These are phyloP conservation scores for Mythimna pallens DNA, from an alignment of 2,888 invertebrate genomes.

Conservation along the genomic window DNA sequence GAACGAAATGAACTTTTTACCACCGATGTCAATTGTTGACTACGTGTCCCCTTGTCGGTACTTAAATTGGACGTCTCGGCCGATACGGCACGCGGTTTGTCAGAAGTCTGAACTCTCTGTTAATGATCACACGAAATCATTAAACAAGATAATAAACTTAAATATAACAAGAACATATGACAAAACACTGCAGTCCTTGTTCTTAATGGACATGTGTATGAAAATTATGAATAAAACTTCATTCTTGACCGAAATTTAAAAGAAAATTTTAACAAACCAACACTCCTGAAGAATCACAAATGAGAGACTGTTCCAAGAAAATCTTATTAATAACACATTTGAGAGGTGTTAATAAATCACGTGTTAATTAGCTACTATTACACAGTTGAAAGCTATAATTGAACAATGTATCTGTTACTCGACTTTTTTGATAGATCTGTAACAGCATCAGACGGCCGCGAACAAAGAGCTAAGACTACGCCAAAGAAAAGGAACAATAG, in stretches of 20 bases:
- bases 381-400: constrained; percentile 73
- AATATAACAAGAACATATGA: constrained; percentile 41
- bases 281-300: constrained; percentile 35
- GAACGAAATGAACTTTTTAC: constrained; percentile 75
- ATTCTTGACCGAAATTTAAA: constrained; percentile 33
- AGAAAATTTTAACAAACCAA: constrained; percentile 44
- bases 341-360: constrained; percentile 60
- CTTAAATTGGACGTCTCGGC: constrained; percentile 79
- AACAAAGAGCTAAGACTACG: constrained; percentile 75
- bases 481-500: constrained; percentile 86
- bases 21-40: constrained; percentile 70
- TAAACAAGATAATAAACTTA: constrained; percentile 62
- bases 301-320: constrained; percentile 41
- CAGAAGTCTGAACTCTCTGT: constrained; percentile 67
- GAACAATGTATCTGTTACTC: constrained; percentile 69
- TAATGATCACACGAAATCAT: constrained; percentile 75
- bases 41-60: constrained; percentile 75
- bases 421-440: constrained; percentile 68
- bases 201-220: constrained; percentile 44
- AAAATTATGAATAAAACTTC: constrained; percentile 53
- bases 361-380: constrained; percentile 65
- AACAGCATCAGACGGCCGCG: constrained; percentile 67
- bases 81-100: constrained; percentile 62
- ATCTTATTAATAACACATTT: constrained; percentile 56
- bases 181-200: constrained; percentile 44